These are phyloP conservation scores for Ursus arctos DNA, from an alignment of 2,113 vertebrate genomes.

Conservation along the genomic window DNA sequence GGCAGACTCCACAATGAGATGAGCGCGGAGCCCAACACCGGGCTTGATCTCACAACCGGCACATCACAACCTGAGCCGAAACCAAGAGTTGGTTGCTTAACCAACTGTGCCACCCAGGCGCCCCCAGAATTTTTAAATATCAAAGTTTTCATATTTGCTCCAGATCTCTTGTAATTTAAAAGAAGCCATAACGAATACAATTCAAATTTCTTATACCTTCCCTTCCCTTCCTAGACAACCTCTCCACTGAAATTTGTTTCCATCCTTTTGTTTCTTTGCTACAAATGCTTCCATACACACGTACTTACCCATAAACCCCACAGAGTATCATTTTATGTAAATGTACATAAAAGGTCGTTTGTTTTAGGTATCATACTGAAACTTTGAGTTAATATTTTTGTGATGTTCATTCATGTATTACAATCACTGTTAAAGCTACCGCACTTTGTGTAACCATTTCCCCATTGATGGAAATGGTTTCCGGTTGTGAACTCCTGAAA, in stretches of 20 bases:
- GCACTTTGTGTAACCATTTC: not conserved
- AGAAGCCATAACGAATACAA: not conserved
- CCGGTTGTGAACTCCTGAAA: not conserved
- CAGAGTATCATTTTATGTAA: not conserved
- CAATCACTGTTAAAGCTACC: not conserved
- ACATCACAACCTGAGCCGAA: not conserved
- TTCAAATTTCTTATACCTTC: not conserved
- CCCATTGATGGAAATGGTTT: not conserved
- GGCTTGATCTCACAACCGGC: not conserved
- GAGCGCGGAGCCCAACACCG: rapidly evolving
- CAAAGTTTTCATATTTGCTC: not conserved
- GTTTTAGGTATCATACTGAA: not conserved
- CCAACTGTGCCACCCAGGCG: not conserved
- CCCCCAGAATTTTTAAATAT: not conserved
- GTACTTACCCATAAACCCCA: not conserved
- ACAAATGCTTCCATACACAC: not conserved
- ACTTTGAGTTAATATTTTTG: not conserved
- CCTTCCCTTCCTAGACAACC: not conserved
- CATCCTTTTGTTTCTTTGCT: not conserved
- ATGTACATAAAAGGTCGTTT: not conserved
- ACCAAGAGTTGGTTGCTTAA: not conserved
- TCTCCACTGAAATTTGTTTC: not conserved
- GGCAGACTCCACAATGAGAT: no score
- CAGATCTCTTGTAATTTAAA: not conserved
- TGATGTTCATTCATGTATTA: not conserved